Percentiles rank a stretch among this genome's conserved stretches.
These are phyloP conservation scores for Cistogaster globosa DNA, from an alignment of 2,888 invertebrate species.

Conservation along the genomic window DNA sequence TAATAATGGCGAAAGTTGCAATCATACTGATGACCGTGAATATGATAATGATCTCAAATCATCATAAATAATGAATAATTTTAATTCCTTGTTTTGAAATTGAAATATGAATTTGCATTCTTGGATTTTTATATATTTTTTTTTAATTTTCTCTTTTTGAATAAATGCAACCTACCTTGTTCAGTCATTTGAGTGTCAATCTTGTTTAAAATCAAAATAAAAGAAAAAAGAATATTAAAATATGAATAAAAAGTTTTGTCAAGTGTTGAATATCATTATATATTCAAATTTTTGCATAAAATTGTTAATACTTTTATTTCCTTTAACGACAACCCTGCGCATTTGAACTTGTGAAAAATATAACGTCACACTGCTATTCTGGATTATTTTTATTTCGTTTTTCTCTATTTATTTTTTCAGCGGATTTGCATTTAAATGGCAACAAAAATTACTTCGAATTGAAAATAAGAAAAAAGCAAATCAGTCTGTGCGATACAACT, in stretches of 20 bases:
- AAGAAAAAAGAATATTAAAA: slow-evolving; percentile 10
- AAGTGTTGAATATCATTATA: slow-evolving; percentile 63
- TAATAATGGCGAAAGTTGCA: slow-evolving; percentile 14
- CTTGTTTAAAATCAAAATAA: slow-evolving; percentile 40
- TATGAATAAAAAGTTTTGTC: slow-evolving; percentile 38
- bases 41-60: slow-evolving; percentile 32
- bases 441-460: slow-evolving; percentile 51
- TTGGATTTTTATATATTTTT: not conserved
- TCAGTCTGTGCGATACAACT: slow-evolving; percentile 25
- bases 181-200: slow-evolving; percentile 62
- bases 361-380: slow-evolving; percentile 40
- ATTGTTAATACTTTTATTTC: slow-evolving; percentile 37
- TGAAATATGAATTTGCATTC: slow-evolving; percentile 46
- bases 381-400: slow-evolving; percentile 27
- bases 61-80: slow-evolving; percentile 12
- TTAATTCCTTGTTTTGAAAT: slow-evolving; percentile 40
- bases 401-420: slow-evolving; percentile 40
- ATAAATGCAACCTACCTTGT: slow-evolving; percentile 54
- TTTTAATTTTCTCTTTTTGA: slow-evolving; percentile 4
- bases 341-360: slow-evolving; percentile 28
- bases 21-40: slow-evolving; percentile 32
- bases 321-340: not conserved
- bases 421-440: slow-evolving; percentile 66
- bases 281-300: slow-evolving; percentile 51
- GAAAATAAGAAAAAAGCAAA: slow-evolving; percentile 56